phyloP scores from a whole-genome alignment of 2,113 vertebrate genomes.

The Gymnogyps californianus region DNA sequence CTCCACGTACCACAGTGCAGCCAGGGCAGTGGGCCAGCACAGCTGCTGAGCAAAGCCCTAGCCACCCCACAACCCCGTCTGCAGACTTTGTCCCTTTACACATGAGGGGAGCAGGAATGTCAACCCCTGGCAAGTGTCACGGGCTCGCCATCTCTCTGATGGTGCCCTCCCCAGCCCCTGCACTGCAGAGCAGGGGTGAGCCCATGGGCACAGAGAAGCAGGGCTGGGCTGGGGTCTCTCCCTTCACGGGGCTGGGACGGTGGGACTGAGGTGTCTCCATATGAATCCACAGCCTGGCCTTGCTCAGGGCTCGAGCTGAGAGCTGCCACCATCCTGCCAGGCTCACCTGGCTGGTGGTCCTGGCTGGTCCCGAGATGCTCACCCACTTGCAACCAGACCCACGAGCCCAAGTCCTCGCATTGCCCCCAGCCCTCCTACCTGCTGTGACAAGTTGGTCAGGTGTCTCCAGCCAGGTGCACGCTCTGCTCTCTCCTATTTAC shows the following conservation, averaged over 20 bases:
- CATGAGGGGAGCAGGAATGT: slow-evolving; percentile 56
- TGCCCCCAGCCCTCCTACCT: background rate
- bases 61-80: background rate
- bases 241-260: background rate
- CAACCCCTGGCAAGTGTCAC: background rate
- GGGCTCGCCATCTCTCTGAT: background rate
- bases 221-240: background rate
- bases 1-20: background rate
- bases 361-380: background rate
- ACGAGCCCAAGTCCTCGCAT: fast-evolving
- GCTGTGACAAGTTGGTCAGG: background rate
- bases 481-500: background rate
- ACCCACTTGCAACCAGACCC: background rate
- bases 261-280: fast-evolving
- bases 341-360: background rate
- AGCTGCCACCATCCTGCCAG: background rate
- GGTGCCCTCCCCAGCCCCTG: background rate
- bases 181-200: background rate
- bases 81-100: slow-evolving; percentile 58
- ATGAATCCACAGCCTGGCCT: background rate
- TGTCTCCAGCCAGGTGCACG: background rate
- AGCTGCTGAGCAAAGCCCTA: background rate
- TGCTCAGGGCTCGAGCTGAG: background rate
- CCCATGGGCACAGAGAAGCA: background rate
- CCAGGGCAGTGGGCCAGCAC: background rate